Percentiles rank a stretch among this genome's conserved stretches.
These are phyloP conservation scores for Drosophila borborema DNA, from an alignment of 2,888 invertebrate genomes.

Conservation along the genomic window DNA sequence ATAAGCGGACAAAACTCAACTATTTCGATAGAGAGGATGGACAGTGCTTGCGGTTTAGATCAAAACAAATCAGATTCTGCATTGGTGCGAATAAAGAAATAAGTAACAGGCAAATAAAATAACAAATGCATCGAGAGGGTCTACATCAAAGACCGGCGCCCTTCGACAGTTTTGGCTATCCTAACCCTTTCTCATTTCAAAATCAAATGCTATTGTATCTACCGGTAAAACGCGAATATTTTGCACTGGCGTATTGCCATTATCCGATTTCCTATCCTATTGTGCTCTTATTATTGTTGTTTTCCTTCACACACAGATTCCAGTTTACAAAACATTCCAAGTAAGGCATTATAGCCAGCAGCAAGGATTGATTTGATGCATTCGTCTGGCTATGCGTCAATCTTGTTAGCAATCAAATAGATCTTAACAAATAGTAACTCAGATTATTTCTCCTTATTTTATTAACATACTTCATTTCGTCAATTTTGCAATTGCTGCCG, in stretches of 20 bases:
- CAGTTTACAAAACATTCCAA: neutral
- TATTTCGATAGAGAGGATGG: too few relatives aligned
- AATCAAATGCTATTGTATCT: constrained; percentile 58
- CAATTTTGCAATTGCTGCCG: neutral
- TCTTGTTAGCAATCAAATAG: constrained; percentile 55
- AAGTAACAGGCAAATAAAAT: constrained; percentile 14
- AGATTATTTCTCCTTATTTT: constrained; percentile 26
- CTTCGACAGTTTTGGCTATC: constrained; percentile 50
- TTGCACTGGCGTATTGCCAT: constrained; percentile 64
- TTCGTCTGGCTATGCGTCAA: constrained; percentile 45
- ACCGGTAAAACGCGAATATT: constrained; percentile 36
- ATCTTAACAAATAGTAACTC: constrained; percentile 39
- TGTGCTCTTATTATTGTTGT: constrained; percentile 10
- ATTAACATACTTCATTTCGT: neutral
- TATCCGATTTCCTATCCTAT: constrained; percentile 69
- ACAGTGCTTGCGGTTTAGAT: constrained; percentile 59
- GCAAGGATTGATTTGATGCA: constrained; percentile 46
- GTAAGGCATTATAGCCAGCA: constrained; percentile 34
- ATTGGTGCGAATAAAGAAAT: constrained; percentile 22
- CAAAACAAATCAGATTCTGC: constrained; percentile 53
- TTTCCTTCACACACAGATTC: neutral
- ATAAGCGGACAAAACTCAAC: neutral
- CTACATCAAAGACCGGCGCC: constrained; percentile 44
- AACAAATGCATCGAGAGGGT: constrained; percentile 16
- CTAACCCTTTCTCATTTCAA: constrained; percentile 66